Evolutionary conservation across 2,113 vertebrate species (phyloP), one percentile per base, ranked within the genome.

Genomic region (Anser brachyrhynchus): DNA sequence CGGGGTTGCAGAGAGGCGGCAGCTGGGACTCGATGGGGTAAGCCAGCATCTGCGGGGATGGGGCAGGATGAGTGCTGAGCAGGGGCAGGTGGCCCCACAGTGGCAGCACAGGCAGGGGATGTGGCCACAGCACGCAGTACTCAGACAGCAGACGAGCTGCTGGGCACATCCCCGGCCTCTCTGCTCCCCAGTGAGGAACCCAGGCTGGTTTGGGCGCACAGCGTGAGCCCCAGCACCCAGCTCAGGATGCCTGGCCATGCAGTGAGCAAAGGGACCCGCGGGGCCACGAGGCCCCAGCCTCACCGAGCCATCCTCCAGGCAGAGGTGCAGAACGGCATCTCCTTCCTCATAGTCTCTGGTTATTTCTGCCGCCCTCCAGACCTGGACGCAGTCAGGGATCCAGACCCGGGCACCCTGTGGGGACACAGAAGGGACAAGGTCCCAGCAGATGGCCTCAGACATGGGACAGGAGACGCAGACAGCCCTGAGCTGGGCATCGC

Each of bases 1-100:
- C 98, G 0, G 98, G 98, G 96, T 98, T 98, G 75, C 98, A 97
- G 88, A 98, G 96, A 1, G 97, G 98, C 0, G 98, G 98, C 80
- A 98, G 98, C 81, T 81, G 91, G 46, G 21, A 25, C 29, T 6
- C 55, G 3, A 98, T 55, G 3, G 98, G 93, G 83, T 92, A 97
- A 23, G 41, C 57, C 25, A 97, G 81, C 18, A 95, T 94, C 98
- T 98, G 62, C 1, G 0, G 39, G 73, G 46, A 35, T 0, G 26
- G 69, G 37, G 57, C 15, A 10, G 66, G 10, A 28, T 25, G 2
- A 23, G 49, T 0, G 15, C 23, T 13, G 35, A 52, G 67, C 2
- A 0, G 39, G 33, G 35, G 12, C 64, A 31, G 28, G 4, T 0
- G 1, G 65, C 26, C 26, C 44, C 2, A 0, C 4, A 9, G 21